Percentiles rank a stretch among this genome's conserved stretches.
phyloP scores from a whole-genome alignment of 2,113 vertebrate genomes.

The Alethe castanea region DNA sequence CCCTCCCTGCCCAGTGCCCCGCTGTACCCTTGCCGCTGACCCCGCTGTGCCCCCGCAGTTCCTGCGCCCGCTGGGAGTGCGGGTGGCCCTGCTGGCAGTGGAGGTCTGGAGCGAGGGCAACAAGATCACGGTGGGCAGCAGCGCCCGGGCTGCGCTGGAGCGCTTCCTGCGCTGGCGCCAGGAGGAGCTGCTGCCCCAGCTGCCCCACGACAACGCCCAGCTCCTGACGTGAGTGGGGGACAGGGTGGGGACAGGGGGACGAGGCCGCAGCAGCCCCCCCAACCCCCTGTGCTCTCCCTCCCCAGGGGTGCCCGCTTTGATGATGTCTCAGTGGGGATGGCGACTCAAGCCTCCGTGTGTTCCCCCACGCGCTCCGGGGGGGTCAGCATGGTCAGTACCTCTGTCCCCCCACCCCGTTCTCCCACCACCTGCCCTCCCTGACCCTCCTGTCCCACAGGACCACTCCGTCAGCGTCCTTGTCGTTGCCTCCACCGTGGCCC shows the following conservation, averaged over 20 bases:
- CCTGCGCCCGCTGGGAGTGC: constrained; percentile 84
- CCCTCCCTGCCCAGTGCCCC: accelerated
- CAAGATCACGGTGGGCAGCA: constrained; percentile 71
- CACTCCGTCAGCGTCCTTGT: constrained; percentile 85
- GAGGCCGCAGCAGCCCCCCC: accelerated
- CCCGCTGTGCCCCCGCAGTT: constrained; percentile 69
- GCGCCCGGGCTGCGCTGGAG: constrained; percentile 74
- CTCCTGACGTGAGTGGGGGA: constrained; percentile 84
- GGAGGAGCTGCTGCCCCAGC: constrained; percentile 77
- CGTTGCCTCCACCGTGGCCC: constrained; percentile 88
- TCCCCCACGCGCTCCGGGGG: constrained; percentile 85
- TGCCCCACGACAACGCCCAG: constrained; percentile 91
- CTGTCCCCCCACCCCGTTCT: accelerated
- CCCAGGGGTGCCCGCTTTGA: constrained; percentile 78
- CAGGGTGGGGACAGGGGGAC: accelerated
- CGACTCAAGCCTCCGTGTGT: constrained; percentile 88
- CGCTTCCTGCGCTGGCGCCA: constrained; percentile 87
- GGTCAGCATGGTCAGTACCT: constrained; percentile 84
- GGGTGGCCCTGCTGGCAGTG: constrained; percentile 84
- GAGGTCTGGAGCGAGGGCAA: constrained; percentile 88
- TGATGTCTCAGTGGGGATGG: constrained; percentile 83
- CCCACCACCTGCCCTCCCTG: accelerated
- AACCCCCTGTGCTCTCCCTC: not conserved
- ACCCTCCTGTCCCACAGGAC: not conserved
- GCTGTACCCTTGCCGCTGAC: not conserved